These are phyloP conservation scores for Lophochroa leadbeateri DNA, from an alignment of 2,113 vertebrate genomes.

Conservation along the genomic window DNA sequence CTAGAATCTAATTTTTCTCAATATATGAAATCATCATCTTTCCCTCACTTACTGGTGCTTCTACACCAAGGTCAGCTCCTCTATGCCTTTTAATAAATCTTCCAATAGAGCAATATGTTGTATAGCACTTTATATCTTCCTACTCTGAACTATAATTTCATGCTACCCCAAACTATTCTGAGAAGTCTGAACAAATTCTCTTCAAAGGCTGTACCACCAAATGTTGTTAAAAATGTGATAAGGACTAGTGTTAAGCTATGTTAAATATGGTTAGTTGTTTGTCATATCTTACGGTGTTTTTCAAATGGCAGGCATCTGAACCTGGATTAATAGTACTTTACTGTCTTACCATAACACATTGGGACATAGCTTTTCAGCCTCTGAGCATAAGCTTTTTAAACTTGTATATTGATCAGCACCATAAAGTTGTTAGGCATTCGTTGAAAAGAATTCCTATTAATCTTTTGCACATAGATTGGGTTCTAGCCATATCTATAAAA, in stretches of 20 bases:
- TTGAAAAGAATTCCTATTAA: not conserved
- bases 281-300: not conserved
- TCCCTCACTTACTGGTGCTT: too few species aligned
- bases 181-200: slow-evolving; percentile 5
- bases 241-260: not conserved
- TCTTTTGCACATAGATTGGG: not conserved
- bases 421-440: not conserved
- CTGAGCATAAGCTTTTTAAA: not conserved
- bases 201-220: not conserved
- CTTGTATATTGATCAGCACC: not conserved
- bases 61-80: too few species aligned
- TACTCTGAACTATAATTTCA: slow-evolving; percentile 13
- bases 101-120: too few species aligned
- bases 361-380: not conserved
- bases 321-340: not conserved
- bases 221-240: not conserved
- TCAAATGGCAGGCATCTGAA: not conserved
- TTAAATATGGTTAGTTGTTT: not conserved
- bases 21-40: too few species aligned
- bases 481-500: not conserved
- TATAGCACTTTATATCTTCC: not conserved
- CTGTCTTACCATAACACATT: not conserved
- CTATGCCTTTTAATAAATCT: too few species aligned
- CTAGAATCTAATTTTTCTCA: too few species aligned
- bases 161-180: not conserved